phyloP scores from a whole-genome alignment of 2,888 invertebrate species.

The Drosophila formosana region DNA sequence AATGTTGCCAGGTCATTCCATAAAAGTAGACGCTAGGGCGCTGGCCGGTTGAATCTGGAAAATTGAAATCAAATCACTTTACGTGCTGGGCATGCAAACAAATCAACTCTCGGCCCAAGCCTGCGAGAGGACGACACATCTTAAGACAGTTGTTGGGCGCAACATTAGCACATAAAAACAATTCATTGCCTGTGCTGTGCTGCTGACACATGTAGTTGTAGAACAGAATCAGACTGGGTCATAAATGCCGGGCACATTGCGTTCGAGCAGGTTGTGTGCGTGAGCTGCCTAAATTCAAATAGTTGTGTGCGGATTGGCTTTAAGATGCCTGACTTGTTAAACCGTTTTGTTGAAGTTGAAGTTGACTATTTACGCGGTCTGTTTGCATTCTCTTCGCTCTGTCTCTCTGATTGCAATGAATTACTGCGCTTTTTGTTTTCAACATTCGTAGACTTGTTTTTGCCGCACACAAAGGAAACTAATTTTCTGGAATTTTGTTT shows the following conservation, averaged over 20 bases:
- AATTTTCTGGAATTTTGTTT: slow-evolving; percentile 63
- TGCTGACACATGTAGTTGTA: slow-evolving; percentile 75
- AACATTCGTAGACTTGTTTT: slow-evolving; percentile 4
- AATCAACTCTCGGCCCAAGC: slow-evolving; percentile 31
- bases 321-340: slow-evolving; percentile 10
- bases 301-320: slow-evolving; percentile 30
- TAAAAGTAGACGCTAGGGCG: slow-evolving; percentile 67
- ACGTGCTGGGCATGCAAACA: slow-evolving; percentile 79
- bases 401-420: slow-evolving; percentile 40
- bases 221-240: slow-evolving; percentile 39
- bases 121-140: slow-evolving; percentile 6
- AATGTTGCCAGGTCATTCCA: slow-evolving; percentile 57
- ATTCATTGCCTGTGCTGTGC: slow-evolving; percentile 67
- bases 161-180: slow-evolving; percentile 80
- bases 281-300: slow-evolving; percentile 63
- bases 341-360: neutral
- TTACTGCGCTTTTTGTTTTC: slow-evolving; percentile 22
- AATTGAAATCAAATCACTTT: slow-evolving; percentile 84
- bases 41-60: slow-evolving; percentile 71
- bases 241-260: slow-evolving; percentile 47
- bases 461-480: slow-evolving; percentile 50
- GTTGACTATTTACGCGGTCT: slow-evolving; percentile 10
- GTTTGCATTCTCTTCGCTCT: slow-evolving; percentile 13
- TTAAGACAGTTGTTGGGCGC: slow-evolving; percentile 18
- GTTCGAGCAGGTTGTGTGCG: slow-evolving; percentile 45